Evolutionary conservation across 2,797 vertebrate species (phyloP), one percentile per base, ranked within the genome.

Genomic region (Falco concolor): DNA sequence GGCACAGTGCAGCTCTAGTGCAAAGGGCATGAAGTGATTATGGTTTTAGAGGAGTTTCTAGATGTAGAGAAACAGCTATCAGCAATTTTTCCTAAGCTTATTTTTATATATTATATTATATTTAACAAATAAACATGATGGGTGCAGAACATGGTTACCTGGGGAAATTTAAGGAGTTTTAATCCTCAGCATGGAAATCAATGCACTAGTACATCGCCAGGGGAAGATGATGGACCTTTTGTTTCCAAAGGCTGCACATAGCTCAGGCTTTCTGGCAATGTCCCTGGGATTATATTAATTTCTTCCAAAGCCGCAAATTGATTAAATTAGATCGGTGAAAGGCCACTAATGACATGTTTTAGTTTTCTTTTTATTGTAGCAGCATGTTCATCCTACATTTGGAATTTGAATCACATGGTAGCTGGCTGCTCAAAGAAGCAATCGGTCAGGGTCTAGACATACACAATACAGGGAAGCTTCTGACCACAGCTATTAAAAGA

Each of bases 251-350:
- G 27, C 61, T 89, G 32, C 64, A 45, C 34, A 2, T n/a, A 56
- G 69, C 82, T 92, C 65, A 56, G 60, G 63, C 78, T 94, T 90
- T 70, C 76, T 94, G 61, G 87, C 85, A 90, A 1, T 64, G 79
- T 67, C 79, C 64, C 63, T 93, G 83, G 79, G 76, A 84, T 94
- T 94, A 80, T 68, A 82, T 81, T 92, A 10, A 73, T 88, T 92
- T 76, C 78, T 94, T 95, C 64, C 94, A 85, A 97, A 86, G 87
- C 85, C 96, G 89, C 85, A 93, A 84, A 89, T 65, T 93, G 93
- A 96, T 97, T 95, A 86, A 95, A 96, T 96, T 93, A 95, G 75
- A 89, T 75, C 73, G 94, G 70, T 93, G 85, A 95, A 87, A 94
- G 70, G 68, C 89, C 84, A 89, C 74, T 95, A 95, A 96, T 91